Base-by-base conservation (phyloP, 2,888 invertebrate genomes). In the Yponomeuta malinellus region DNA sequence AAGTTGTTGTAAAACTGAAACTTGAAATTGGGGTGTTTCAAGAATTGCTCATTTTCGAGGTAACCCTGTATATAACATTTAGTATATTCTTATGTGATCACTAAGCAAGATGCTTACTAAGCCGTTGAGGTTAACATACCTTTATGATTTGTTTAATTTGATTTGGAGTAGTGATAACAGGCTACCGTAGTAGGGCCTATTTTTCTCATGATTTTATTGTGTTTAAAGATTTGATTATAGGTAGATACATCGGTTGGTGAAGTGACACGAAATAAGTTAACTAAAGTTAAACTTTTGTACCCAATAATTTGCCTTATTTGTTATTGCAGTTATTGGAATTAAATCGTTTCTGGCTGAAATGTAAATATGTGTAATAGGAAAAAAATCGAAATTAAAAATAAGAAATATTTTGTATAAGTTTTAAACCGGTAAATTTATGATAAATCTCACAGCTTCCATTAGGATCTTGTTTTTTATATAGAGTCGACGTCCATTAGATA, bases 351-450 rank as follows among this genome's bases (percentile, higher is more conserved):
- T 59, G 1, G 52, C 12, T 59, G 52, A 4, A 12, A 59, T 59
- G 12, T 59, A 59, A 15, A 59, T 59, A 43, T 43, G 43, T 8
- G 6, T 43, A 1, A 43, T 43, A 43, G 33, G 33, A 33, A 33
- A 33, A 15, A 31, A 29, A 8, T 12, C 33, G 29, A 33, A 65
- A 43, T 43, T 43, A 43, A 29, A 31, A 65, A 65, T 65, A 29
- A 31, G 31, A 65, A 33, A 65, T 65, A 65, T 65, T 65, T 65
- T 65, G 5, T 65, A 65, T 33, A 59, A 65, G 10, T 31, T 65
- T 65, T 65, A 10, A 65, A 65, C 31, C 33, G 10, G 65, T 65
- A n/a, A 15, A 65, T 10, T 65, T 59, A 15, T 59, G 15, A 15
- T 59, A 59, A 43, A 43, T 8, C 43, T 8, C 43, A 43, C 9